These are phyloP conservation scores for Mesochorus sp. DNA, from an alignment of 2,888 invertebrate genomes.

Conservation along the genomic window DNA sequence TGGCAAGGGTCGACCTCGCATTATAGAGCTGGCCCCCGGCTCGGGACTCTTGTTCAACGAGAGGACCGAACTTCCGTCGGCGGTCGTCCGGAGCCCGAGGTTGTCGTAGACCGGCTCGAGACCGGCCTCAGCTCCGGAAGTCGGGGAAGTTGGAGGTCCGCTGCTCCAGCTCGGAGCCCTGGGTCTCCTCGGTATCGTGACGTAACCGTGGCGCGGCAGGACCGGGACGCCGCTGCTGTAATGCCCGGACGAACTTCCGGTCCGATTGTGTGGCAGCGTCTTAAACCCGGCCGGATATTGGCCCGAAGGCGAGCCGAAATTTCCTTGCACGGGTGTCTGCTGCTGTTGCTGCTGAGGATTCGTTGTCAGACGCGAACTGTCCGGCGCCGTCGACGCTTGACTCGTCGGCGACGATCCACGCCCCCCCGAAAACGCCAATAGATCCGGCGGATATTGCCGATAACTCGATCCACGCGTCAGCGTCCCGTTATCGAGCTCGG, in stretches of 20 bases:
- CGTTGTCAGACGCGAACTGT: slow-evolving; percentile 86
- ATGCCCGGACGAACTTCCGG: slow-evolving; percentile 68
- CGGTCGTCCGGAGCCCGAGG: slow-evolving; percentile 91
- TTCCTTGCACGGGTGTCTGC: slow-evolving; percentile 80
- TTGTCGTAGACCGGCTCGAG: slow-evolving; percentile 94
- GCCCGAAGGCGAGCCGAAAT: slow-evolving; percentile 72
- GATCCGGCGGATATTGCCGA: slow-evolving; percentile 90
- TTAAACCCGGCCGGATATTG: slow-evolving; percentile 86
- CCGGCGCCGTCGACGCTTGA: slow-evolving; percentile 91
- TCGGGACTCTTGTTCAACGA: slow-evolving; percentile 89
- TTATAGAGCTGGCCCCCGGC: slow-evolving; percentile 83
- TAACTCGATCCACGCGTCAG: slow-evolving; percentile 83
- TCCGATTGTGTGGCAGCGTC: slow-evolving; percentile 89
- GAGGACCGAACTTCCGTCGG: slow-evolving; percentile 91
- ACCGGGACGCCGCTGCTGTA: slow-evolving; percentile 85
- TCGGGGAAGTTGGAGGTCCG: slow-evolving; percentile 84
- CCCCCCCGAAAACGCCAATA: slow-evolving; percentile 90
- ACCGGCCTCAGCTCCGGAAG: slow-evolving; percentile 82
- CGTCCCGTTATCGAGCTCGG: slow-evolving; percentile 82
- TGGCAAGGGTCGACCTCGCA: slow-evolving; percentile 87
- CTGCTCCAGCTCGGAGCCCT: slow-evolving; percentile 92
- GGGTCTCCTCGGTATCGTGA: slow-evolving; percentile 92
- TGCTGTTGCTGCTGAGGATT: slow-evolving; percentile 82
- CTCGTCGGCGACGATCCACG: slow-evolving; percentile 83
- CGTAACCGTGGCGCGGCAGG: slow-evolving; percentile 91